Evolutionary conservation across 2,888 invertebrate species (phyloP), one percentile per base, ranked within the genome.

Genomic region (Nowickia ferox): DNA sequence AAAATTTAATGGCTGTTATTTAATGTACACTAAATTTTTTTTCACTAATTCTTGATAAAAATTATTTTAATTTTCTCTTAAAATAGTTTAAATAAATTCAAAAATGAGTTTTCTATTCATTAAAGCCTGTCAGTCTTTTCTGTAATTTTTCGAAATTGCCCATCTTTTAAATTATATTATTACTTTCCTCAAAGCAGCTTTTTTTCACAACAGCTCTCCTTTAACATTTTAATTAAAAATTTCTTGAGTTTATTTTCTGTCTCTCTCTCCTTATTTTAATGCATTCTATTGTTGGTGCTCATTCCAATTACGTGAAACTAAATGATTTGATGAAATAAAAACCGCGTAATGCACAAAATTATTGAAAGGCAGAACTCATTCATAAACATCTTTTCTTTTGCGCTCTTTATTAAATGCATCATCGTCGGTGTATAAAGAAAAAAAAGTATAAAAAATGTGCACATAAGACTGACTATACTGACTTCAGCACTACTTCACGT

Each of bases 321-420:
- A 84, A 84, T 84, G 72, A 78, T 84, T 78, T 78, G 83, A 84
- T 84, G 72, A 84, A 81, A 84, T 78, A 78, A 84, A 83, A 84
- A 84, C 83, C 83, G 83, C 83, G 77, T 84, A 84, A 84, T 84
- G 71, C 83, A 84, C 77, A 77, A 77, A 79, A 83, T 83, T 83
- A 83, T 77, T 66, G 57, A 84, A 84, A 74, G 72, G 66, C 74
- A 44, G 59, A 81, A 81, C 75, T 75, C 75, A 81, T 81, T 81
- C 81, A 83, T 83, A 77, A 83, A 83, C 69, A 77, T 71, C 65
- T 65, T 76, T 83, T 76, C 76, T 59, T 59, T 59, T 72, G 4
- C 30, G 9, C 19, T 38, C 17, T 72, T 72, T 66, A 65, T 44
- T 77, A 65, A 75, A 81, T 81, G 81, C 81, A 81, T 61, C 75